phyloP scores from a whole-genome alignment of 1,140 invertebrate species.

The Schlechtendalia chinensis region DNA sequence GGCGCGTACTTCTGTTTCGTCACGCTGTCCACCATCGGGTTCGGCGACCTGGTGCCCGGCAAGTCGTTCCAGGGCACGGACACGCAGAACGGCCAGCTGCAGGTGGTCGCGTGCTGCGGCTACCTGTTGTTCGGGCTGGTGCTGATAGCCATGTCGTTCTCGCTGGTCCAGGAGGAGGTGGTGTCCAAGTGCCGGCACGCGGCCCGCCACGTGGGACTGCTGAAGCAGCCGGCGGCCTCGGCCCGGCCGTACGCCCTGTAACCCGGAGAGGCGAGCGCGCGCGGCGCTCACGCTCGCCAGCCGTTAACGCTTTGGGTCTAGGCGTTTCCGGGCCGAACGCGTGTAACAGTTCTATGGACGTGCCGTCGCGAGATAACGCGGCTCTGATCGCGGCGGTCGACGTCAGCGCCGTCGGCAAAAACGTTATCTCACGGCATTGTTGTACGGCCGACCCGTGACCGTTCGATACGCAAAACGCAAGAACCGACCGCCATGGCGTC shows the following conservation, averaged over 20 bases:
- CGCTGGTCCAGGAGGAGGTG: slow-evolving; percentile 86
- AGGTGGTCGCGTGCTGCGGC: slow-evolving; percentile 75
- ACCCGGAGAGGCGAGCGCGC: background rate
- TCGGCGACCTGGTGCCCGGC: slow-evolving; percentile 76
- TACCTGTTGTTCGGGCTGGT: slow-evolving; percentile 86
- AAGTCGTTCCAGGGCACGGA: slow-evolving; percentile 61
- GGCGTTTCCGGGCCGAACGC: too few species aligned
- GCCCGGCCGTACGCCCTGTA: slow-evolving; percentile 16
- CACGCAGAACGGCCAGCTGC: slow-evolving; percentile 59
- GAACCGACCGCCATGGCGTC: too few species aligned
- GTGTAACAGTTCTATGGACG: too few species aligned
- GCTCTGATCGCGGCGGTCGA: too few species aligned
- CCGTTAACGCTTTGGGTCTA: background rate
- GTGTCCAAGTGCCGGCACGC: slow-evolving; percentile 70
- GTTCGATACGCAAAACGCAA: too few species aligned
- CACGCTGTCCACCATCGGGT: slow-evolving; percentile 81
- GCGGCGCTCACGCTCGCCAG: background rate
- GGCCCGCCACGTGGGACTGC: slow-evolving; percentile 63
- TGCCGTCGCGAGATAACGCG: too few species aligned
- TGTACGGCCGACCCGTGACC: too few species aligned
- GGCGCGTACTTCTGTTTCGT: slow-evolving; percentile 86
- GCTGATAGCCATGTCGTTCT: slow-evolving; percentile 89
- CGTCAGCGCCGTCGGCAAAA: too few species aligned
- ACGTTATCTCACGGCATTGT: background rate
- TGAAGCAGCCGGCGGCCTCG: slow-evolving; percentile 59